phyloP scores from a whole-genome alignment of 2,888 invertebrate genomes.

The Stenchaetothrips biformis region DNA sequence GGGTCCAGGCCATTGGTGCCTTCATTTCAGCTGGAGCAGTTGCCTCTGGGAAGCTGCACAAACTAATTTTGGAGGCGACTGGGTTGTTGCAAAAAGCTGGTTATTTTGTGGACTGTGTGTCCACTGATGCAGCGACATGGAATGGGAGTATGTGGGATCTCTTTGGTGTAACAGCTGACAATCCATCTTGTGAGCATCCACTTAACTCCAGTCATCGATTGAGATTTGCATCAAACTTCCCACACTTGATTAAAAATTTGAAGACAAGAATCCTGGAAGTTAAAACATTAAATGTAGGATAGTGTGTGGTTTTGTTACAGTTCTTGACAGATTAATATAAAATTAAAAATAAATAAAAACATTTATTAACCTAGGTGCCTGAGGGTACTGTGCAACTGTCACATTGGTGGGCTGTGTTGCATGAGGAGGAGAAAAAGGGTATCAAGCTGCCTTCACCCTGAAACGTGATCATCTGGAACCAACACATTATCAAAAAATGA shows the following conservation, averaged over 20 bases:
- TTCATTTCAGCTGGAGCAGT: slow-evolving; percentile 28
- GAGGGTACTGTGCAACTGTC: not conserved
- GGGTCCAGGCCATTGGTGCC: slow-evolving; percentile 29
- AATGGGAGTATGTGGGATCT: slow-evolving; percentile 30
- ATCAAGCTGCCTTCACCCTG: not conserved
- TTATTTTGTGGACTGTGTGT: slow-evolving; percentile 28
- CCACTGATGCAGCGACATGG: slow-evolving; percentile 29
- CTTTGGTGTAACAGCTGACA: slow-evolving; percentile 25
- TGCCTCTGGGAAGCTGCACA: not conserved
- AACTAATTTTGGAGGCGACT: slow-evolving; percentile 28
- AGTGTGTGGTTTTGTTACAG: too few relatives aligned
- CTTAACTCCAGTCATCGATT: slow-evolving; percentile 5
- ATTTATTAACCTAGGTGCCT: not conserved
- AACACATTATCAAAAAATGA: not conserved
- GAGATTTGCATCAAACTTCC: slow-evolving; percentile 26
- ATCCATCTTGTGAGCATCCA: slow-evolving; percentile 17
- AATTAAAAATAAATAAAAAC: too few relatives aligned
- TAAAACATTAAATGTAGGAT: not conserved
- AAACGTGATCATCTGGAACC: not conserved
- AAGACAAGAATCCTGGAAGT: not conserved
- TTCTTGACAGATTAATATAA: too few relatives aligned
- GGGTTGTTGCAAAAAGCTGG: slow-evolving; percentile 25
- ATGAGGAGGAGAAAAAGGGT: not conserved
- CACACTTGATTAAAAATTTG: slow-evolving; percentile 26
- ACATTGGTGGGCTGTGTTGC: not conserved